Conservation (phyloP, 2,888 invertebrate genomes). For the Hofmannophila pseudospretella region DNA sequence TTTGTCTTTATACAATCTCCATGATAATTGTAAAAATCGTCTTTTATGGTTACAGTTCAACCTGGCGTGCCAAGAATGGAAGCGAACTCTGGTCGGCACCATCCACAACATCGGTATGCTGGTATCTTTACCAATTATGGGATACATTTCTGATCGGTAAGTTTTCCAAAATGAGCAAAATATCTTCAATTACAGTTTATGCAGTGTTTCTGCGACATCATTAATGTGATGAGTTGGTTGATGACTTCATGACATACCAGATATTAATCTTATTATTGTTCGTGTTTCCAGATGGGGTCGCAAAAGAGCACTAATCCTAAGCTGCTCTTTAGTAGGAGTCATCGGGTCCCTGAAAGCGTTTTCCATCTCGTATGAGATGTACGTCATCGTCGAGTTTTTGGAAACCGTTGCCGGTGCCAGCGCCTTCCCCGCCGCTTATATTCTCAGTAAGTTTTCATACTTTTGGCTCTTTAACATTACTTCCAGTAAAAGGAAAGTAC, state of each 20-base stretch:
- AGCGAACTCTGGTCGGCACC: conserved; percentile 85
- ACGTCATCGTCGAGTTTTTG: conserved; percentile 75
- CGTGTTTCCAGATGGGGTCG: conserved; percentile 59
- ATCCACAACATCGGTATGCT: conserved; percentile 85
- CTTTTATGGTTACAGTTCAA: conserved; percentile 49
- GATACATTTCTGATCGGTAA: conserved; percentile 83
- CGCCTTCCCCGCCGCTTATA: conserved; percentile 77
- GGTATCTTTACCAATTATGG: conserved; percentile 83
- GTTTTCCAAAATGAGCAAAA: too few relatives aligned
- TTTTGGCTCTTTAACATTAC: neutral
- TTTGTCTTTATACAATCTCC: too few relatives aligned
- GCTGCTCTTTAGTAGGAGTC: conserved; percentile 56
- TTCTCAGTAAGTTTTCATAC: conserved; percentile 48
- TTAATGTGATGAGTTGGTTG: too few relatives aligned
- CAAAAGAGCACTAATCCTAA: conserved; percentile 56
- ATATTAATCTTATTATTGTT: neutral
- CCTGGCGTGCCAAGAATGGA: conserved; percentile 81
- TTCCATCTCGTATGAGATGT: conserved; percentile 78
- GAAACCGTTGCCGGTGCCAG: conserved; percentile 78
- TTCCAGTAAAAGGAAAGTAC: neutral
- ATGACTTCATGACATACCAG: too few relatives aligned
- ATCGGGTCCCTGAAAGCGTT: conserved; percentile 77
- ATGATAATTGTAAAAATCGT: too few relatives aligned
- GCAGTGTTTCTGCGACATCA: too few relatives aligned
- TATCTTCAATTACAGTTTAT: too few relatives aligned